phyloP scores from a whole-genome alignment of 2,113 vertebrate genomes.

The Balaenoptera acutorostrata region DNA sequence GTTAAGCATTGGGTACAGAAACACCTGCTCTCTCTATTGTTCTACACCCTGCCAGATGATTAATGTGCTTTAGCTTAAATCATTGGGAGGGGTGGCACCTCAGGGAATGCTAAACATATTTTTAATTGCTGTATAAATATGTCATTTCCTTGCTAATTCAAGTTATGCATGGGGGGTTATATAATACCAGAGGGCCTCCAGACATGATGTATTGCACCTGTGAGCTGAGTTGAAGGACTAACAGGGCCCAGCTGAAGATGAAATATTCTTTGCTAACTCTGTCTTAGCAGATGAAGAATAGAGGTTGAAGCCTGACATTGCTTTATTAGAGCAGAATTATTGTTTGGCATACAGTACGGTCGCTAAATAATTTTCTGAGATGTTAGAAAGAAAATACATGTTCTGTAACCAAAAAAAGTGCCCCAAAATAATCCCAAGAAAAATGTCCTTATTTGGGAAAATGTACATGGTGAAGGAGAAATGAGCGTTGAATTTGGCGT shows the following conservation, averaged over 20 bases:
- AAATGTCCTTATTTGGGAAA: not conserved
- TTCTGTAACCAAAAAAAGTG: not conserved
- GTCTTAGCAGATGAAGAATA: conserved; percentile 57
- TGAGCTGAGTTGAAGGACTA: conserved; percentile 53
- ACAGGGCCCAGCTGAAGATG: not conserved
- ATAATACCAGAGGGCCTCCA: conserved; percentile 42
- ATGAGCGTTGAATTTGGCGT: not conserved
- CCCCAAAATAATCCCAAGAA: not conserved
- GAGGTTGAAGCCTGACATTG: conserved; percentile 35
- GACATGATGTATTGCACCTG: conserved; percentile 58
- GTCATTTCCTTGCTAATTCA: conserved; percentile 72
- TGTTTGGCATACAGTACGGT: conserved; percentile 46
- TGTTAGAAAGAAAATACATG: conserved; percentile 54
- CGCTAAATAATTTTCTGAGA: conserved; percentile 55
- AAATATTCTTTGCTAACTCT: conserved; percentile 58
- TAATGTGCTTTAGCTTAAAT: conserved; percentile 70
- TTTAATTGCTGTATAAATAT: conserved; percentile 80
- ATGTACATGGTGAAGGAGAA: not conserved
- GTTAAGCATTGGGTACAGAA: conserved; percentile 42
- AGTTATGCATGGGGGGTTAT: conserved; percentile 63
- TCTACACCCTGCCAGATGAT: conserved; percentile 42
- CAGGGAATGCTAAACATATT: conserved; percentile 69
- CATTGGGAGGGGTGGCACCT: conserved; percentile 66
- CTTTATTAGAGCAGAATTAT: conserved; percentile 42
- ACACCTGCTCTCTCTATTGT: conserved; percentile 44